phyloP scores from a whole-genome alignment of 1,140 invertebrate species.

The Teleopsis dalmanni region DNA sequence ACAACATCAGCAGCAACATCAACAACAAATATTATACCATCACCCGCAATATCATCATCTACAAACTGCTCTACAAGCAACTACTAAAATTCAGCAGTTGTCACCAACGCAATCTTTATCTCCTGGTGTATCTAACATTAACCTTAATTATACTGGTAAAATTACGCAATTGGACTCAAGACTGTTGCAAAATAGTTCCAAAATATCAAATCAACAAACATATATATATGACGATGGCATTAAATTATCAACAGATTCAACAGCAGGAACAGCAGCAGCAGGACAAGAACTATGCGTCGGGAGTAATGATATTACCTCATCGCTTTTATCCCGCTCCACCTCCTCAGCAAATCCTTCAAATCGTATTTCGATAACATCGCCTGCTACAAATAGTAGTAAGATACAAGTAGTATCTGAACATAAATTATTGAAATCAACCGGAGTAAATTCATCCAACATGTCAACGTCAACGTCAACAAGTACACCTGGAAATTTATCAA shows the following conservation, averaged over 20 bases:
- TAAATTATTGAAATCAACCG: constrained; percentile 35
- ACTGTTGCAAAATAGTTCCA: constrained; percentile 32
- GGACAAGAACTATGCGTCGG: no score
- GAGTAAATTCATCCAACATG: constrained; percentile 34
- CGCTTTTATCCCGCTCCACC: constrained; percentile 31
- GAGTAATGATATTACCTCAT: no score
- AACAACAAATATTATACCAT: constrained; percentile 22
- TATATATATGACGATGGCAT: constrained; percentile 40
- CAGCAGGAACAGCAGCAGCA: constrained; percentile 8
- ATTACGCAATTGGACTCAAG: constrained; percentile 33
- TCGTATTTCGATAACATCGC: constrained; percentile 40
- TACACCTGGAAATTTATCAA: constrained; percentile 15
- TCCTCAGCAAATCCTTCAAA: constrained; percentile 37
- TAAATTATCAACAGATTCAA: constrained; percentile 26
- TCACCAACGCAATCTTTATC: constrained; percentile 8
- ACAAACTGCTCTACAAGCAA: constrained; percentile 22
- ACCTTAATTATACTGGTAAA: constrained; percentile 23
- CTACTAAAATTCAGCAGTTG: background rate
- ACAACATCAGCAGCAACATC: constrained; percentile 11
- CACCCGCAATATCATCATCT: constrained; percentile 27
- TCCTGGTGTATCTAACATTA: background rate
- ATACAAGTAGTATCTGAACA: constrained; percentile 40
- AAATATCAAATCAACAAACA: constrained; percentile 41
- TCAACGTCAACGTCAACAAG: no score
- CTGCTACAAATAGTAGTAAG: no score